Conservation (phyloP, 2,888 invertebrate species). For the Ornithoptera priamus region DNA sequence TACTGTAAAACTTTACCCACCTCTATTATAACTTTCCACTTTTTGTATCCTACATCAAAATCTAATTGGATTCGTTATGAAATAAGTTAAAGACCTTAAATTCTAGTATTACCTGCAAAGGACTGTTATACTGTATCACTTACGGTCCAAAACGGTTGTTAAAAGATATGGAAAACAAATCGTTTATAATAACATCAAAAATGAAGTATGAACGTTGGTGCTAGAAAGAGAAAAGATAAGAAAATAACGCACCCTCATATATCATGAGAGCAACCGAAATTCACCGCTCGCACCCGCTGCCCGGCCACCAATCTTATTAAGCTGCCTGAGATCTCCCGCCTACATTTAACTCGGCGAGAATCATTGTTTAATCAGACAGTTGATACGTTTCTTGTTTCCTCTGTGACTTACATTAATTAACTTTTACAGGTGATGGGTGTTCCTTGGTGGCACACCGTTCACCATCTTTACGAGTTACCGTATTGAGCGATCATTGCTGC, state of each 20-base stretch:
- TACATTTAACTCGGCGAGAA: conserved; percentile 65
- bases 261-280: conserved; percentile 78
- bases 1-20: too few relatives aligned
- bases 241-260: conserved; percentile 78
- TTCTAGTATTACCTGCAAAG: too few relatives aligned
- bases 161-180: conserved; percentile 74
- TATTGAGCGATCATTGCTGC: too few relatives aligned
- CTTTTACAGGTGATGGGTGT: background rate
- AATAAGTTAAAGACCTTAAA: too few relatives aligned
- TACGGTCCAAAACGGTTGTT: conserved; percentile 61
- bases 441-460: background rate
- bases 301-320: conserved; percentile 73
- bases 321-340: conserved; percentile 57
- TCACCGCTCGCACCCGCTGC: conserved; percentile 60
- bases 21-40: too few relatives aligned
- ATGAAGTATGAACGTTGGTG: conserved; percentile 76
- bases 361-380: conserved; percentile 30
- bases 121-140: conserved; percentile 50
- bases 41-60: conserved; percentile 53
- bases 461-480: background rate
- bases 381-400: conserved; percentile 15
- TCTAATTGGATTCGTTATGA: conserved; percentile 38
- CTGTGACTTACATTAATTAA: background rate
- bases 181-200: conserved; percentile 71
- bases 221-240: conserved; percentile 79